These are phyloP conservation scores for Corythaeola cristata DNA, from an alignment of 2,113 vertebrate species.

Conservation along the genomic window DNA sequence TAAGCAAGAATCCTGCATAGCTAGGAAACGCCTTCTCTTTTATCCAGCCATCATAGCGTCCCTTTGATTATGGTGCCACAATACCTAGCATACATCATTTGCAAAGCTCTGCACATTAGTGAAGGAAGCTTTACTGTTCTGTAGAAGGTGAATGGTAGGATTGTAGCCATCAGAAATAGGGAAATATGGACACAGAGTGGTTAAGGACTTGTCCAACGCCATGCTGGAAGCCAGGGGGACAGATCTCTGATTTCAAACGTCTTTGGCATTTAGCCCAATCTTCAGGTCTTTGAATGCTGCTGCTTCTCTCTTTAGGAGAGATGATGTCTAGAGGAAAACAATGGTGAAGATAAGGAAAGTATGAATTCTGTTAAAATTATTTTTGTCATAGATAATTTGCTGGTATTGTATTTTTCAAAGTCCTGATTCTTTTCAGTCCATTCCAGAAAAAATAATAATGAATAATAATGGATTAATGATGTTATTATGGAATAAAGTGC, in stretches of 20 bases:
- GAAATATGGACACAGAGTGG: not conserved
- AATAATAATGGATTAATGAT: conserved; percentile 53
- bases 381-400: conserved; percentile 15
- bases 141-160: not conserved
- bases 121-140: not conserved
- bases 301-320: not conserved
- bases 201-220: not conserved
- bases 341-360: not conserved
- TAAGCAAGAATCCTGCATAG: not conserved
- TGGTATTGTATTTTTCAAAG: conserved; percentile 36
- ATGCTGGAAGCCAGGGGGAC: not conserved
- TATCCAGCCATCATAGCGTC: not conserved
- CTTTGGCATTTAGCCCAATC: not conserved
- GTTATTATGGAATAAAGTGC: conserved; percentile 44
- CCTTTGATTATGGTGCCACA: not conserved
- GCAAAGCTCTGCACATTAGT: not conserved
- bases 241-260: not conserved
- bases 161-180: not conserved
- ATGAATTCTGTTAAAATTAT: not conserved
- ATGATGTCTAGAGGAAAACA: not conserved
- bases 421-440: conserved; percentile 22
- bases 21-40: not conserved
- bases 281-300: not conserved
- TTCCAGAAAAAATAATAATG: not conserved
- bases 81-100: not conserved